These are phyloP conservation scores for Ptilorrhoa leucosticta DNA, from an alignment of 2,113 vertebrate species.

Conservation along the genomic window DNA sequence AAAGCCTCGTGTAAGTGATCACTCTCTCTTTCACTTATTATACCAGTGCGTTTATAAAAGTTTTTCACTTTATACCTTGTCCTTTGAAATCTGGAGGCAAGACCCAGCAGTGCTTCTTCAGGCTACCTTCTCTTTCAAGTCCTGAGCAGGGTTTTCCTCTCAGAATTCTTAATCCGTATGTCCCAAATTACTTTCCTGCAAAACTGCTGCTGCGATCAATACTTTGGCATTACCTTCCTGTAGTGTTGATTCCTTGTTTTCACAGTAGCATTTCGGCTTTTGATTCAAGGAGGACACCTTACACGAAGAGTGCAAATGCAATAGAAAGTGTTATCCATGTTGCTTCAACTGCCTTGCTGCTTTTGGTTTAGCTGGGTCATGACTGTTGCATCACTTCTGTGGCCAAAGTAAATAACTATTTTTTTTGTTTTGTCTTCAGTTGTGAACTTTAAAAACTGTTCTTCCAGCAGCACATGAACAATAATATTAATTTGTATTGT, in stretches of 20 bases:
- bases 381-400: not conserved
- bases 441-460: not conserved
- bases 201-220: not conserved
- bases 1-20: not conserved
- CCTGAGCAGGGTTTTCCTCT: not conserved
- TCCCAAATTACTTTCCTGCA: not conserved
- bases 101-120: not conserved
- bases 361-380: not conserved
- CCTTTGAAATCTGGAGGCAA: not conserved
- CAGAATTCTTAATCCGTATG: not conserved
- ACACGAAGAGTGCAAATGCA: accelerated
- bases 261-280: not conserved
- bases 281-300: not conserved
- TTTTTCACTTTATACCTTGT: not conserved
- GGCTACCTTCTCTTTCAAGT: not conserved
- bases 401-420: not conserved
- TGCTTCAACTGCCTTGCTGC: not conserved
- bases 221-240: not conserved
- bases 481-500: not conserved
- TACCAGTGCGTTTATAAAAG: not conserved
- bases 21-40: not conserved
- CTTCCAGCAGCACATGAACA: not conserved
- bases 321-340: not conserved
- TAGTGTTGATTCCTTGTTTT: not conserved
- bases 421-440: not conserved